Evolutionary conservation across 2,113 vertebrate genomes (phyloP), one percentile per base, ranked within the genome.

Genomic region (Ondatra zibethicus): DNA sequence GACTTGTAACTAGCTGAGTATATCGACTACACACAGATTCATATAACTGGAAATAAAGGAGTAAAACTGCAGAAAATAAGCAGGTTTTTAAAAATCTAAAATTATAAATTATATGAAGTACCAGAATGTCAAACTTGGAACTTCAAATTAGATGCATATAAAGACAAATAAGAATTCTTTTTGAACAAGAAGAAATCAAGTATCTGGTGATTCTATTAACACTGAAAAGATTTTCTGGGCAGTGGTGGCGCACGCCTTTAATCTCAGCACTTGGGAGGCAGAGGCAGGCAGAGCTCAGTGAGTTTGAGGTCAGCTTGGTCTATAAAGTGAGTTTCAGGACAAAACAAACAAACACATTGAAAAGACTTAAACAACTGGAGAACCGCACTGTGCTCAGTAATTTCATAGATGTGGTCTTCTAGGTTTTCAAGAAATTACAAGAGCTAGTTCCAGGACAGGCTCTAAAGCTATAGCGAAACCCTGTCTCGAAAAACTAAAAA

Each of bases 131-230:
- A 73, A 87, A 85, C 47, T 91, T 88, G 12, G 88, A 89, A 68
- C 5, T 85, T 76, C 36, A 33, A 84, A 66, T 33, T 17, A 90
- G 73, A 75, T 84, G 25, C 6, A 39, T 47, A 50, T 42, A 11
- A 13, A 27, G n/a, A 4, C 7, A 42, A 31, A 84, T 31, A 9
- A 7, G 25, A 42, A 27, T 95, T 95, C 58, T 33, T 90, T 91
- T 78, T 95, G 10, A 58, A 88, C 80, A 88, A 89, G 6, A 93
- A 86, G 14, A 96, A 90, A 84, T 61, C 33, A 94, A 88, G 61
- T 39, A 82, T 13, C 11, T 89, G 55, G 17, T 12, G 91, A 90
- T 11, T 72, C 3, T 27, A 5, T 39, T 89, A 66, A 52, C n/a
- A 16, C 33, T 45, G 14, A 95, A 87, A 89, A 17, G 1, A 90